A percentile compares a stretch with the other conserved stretches of the same genome.
Conservation (phyloP, 2,113 vertebrate species). For the Daphoenositta chrysoptera region DNA sequence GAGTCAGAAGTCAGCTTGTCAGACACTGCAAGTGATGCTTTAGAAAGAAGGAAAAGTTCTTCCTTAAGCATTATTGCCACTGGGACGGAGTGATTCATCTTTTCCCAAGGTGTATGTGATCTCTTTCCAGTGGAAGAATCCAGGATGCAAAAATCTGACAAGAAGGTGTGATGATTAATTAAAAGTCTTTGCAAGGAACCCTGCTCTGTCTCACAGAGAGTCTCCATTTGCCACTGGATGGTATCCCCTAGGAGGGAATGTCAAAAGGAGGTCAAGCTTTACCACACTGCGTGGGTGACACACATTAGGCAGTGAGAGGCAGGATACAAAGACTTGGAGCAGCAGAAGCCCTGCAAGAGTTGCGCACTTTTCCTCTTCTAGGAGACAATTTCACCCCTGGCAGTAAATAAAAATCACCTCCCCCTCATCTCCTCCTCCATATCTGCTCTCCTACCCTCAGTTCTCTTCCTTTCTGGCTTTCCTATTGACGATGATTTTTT, state of each 20-base stretch:
- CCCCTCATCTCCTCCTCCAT: not conserved
- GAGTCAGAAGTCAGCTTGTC: not conserved
- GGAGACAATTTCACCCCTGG: not conserved
- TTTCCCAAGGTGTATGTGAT: not conserved
- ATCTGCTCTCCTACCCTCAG: not conserved
- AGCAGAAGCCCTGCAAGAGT: not conserved
- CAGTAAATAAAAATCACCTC: not conserved
- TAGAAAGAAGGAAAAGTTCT: not conserved
- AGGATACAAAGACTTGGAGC: not conserved
- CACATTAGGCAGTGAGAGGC: not conserved
- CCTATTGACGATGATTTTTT: not conserved
- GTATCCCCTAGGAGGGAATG: not conserved
- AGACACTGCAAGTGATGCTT: not conserved
- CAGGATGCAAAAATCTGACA: not conserved
- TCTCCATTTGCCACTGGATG: not conserved
- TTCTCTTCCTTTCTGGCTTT: not conserved
- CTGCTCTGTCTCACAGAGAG: not conserved
- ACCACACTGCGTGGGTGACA: rapidly evolving
- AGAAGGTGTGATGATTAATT: not conserved
- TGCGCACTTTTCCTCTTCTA: not conserved
- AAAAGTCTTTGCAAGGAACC: not conserved
- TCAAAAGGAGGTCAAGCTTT: not conserved
- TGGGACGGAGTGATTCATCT: not conserved
- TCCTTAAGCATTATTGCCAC: not conserved
- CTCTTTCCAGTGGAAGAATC: not conserved